phyloP scores from a whole-genome alignment of 2,113 vertebrate genomes.

The Limnothrissa miodon region DNA sequence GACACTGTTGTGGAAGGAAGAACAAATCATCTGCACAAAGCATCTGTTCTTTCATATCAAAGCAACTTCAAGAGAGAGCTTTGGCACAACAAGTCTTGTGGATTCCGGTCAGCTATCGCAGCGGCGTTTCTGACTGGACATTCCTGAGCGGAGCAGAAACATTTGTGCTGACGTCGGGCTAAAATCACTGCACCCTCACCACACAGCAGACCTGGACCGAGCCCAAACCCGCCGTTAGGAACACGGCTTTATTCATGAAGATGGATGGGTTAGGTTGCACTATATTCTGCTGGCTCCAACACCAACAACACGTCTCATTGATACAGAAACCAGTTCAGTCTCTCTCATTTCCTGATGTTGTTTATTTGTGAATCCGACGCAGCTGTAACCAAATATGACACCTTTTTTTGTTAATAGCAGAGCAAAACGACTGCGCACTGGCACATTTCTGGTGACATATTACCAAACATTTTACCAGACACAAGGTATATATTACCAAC shows the following conservation, averaged over 20 bases:
- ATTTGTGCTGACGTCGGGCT: conserved; percentile 6
- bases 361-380: neutral
- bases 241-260: neutral
- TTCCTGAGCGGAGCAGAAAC: neutral
- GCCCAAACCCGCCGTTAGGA: neutral
- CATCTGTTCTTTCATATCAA: neutral
- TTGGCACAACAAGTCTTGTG: neutral
- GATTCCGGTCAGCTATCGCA: neutral
- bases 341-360: neutral
- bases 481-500: too few species aligned
- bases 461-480: too few species aligned
- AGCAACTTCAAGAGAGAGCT: neutral
- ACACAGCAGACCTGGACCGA: neutral
- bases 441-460: neutral
- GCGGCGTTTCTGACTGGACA: neutral
- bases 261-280: neutral
- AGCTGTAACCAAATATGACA: neutral
- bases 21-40: too few species aligned
- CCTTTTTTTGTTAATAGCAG: neutral
- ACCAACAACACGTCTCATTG: neutral
- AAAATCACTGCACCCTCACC: neutral
- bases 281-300: neutral
- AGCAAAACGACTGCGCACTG: neutral
- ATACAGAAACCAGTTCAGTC: neutral
- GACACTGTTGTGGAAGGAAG: neutral